Evolutionary conservation across 2,888 invertebrate genomes (phyloP), one percentile per base, ranked within the genome.

Genomic region (Cephalotes varians): DNA sequence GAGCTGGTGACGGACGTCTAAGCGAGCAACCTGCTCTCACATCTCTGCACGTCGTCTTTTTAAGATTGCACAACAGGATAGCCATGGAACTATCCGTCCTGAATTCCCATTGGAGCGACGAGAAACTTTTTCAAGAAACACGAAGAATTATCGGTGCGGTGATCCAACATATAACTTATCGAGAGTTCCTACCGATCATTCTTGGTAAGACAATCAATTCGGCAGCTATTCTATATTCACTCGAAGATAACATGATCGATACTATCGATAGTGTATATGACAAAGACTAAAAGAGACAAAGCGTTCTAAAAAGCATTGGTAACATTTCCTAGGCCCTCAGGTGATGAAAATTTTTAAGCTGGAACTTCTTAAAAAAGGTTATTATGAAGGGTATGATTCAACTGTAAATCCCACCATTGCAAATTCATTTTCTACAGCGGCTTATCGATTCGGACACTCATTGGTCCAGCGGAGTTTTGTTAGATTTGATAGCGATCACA

Each of bases 81-180:
- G 97, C 98, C 1, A 95, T 96, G 87, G 96, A 96, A 89, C 94
- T 98, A 56, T 95, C 96, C 6, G 96, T 96, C 65, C 92, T 98
- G 56, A 98, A 98, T 95, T 96, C 96, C 0, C 97, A 97, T 91
- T 98, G 98, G 98, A 97, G 97, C 91, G 98, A 98, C 92, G 98
- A 98, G 92, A 97, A 97, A 92, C 95, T 98, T 15, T 98, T 97
- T 93, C 98, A 98, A 92, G 98, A 98, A 94, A 96, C 98, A 0
- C 95, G 98, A 31, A 96, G 97, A 89, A 97, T 98, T 71, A 95
- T 98, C 4, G 97, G 97, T 0, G 98, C 98, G 18, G 95, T 97
- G 93, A 95, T 98, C 69, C 98, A 98, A 93, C 98, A 98, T 90
- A 97, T 98, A 81, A 98, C 97, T 0, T 98, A 97, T 91, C 96